Conservation (phyloP, 2,888 invertebrate genomes). For the Cryptocheilus praepositus region DNA sequence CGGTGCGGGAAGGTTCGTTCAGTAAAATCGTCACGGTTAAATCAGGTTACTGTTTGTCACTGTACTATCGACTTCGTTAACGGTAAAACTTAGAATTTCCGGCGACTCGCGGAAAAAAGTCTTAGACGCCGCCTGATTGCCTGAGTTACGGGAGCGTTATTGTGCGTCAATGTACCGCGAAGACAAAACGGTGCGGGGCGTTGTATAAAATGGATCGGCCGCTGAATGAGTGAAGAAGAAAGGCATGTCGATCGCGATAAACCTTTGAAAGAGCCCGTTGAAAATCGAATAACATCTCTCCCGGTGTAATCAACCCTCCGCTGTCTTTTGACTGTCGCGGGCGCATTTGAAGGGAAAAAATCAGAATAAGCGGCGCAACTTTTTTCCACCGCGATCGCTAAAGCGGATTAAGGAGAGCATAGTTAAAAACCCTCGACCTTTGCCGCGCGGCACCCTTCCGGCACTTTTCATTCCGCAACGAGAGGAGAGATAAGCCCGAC, state of each 20-base stretch:
- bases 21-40: slow-evolving; percentile 43
- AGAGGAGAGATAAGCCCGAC: slow-evolving; percentile 52
- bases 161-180: background rate
- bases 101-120: too few relatives aligned
- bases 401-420: slow-evolving; percentile 48
- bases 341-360: slow-evolving; percentile 24
- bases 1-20: slow-evolving; percentile 34
- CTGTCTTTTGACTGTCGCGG: slow-evolving; percentile 35
- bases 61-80: background rate
- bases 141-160: too few relatives aligned
- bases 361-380: background rate
- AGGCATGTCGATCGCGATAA: slow-evolving; percentile 39
- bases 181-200: background rate
- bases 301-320: slow-evolving; percentile 32
- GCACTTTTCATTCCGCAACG: slow-evolving; percentile 4
- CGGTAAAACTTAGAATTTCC: too few relatives aligned
- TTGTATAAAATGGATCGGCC: slow-evolving; percentile 16
- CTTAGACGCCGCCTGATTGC: too few relatives aligned
- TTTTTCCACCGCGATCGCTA: slow-evolving; percentile 45
- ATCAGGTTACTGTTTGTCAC: slow-evolving; percentile 30
- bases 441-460: slow-evolving; percentile 13
- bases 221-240: slow-evolving; percentile 11
- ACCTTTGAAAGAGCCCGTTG: slow-evolving; percentile 46
- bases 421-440: slow-evolving; percentile 1
- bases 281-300: slow-evolving; percentile 38